Percentiles rank a stretch among this genome's conserved stretches.
Evolutionary conservation across 2,113 vertebrate genomes (phyloP).

Genomic region (Alexandromys fortis): DNA sequence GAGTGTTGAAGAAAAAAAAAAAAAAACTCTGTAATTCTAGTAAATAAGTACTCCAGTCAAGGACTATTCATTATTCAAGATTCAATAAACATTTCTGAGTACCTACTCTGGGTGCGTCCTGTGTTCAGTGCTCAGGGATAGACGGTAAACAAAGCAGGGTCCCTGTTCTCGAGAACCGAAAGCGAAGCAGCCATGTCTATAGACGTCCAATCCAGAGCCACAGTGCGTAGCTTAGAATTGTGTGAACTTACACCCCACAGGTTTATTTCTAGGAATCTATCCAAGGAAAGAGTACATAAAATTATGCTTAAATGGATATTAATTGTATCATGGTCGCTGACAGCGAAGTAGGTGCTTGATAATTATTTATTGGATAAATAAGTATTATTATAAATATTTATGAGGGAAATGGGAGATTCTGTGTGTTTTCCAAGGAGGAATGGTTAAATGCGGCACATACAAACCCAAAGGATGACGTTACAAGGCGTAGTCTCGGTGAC

Average conservation of each 20-base stretch:
- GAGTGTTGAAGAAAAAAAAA: background rate
- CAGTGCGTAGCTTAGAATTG: background rate
- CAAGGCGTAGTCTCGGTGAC: background rate
- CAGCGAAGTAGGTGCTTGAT: constrained; percentile 51
- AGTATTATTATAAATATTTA: constrained; percentile 57
- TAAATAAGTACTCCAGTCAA: constrained; percentile 80
- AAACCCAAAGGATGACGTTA: constrained; percentile 32
- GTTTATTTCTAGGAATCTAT: constrained; percentile 64
- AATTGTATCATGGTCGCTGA: constrained; percentile 44
- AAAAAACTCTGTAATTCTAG: constrained; percentile 65
- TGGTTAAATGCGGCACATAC: background rate
- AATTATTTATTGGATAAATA: constrained; percentile 61
- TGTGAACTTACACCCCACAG: constrained; percentile 32
- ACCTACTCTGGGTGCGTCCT: constrained; percentile 60
- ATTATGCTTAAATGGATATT: constrained; percentile 46
- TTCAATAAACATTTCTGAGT: constrained; percentile 79
- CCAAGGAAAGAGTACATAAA: constrained; percentile 50
- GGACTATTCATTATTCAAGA: constrained; percentile 80
- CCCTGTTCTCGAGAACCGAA: background rate
- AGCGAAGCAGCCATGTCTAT: background rate
- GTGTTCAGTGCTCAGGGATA: constrained; percentile 33
- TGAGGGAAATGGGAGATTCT: constrained; percentile 24
- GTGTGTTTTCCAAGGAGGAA: constrained; percentile 18
- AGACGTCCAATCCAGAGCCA: background rate
- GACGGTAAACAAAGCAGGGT: constrained; percentile 42